Evolutionary conservation across 2,113 vertebrate species (phyloP).

Genomic region (Lophotis ruficrista): DNA sequence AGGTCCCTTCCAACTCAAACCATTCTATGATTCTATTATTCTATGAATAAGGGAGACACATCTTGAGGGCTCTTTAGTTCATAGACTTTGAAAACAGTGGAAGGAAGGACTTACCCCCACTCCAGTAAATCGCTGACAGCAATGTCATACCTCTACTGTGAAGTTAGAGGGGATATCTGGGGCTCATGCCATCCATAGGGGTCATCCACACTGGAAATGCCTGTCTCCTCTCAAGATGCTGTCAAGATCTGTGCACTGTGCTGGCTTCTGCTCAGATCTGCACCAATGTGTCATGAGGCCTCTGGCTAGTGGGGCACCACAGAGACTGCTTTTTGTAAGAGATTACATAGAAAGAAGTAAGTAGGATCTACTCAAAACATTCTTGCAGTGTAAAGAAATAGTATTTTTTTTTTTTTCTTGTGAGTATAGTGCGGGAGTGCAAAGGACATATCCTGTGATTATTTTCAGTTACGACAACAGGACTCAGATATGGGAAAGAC

Average conservation of each 20-base stretch:
- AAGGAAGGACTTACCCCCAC: background rate
- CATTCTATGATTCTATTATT: no score
- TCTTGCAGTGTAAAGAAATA: background rate
- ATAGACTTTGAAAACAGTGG: background rate
- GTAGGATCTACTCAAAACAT: background rate
- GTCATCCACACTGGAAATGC: background rate
- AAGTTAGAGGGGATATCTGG: fast-evolving
- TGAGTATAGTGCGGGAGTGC: background rate
- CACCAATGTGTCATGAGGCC: fast-evolving
- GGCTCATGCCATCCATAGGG: fast-evolving
- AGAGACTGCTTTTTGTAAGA: background rate
- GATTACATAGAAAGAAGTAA: background rate
- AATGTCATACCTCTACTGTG: background rate
- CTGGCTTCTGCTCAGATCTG: background rate
- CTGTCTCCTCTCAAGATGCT: background rate
- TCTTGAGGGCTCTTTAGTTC: background rate
- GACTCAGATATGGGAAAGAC: background rate
- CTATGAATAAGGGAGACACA: background rate
- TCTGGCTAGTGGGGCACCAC: background rate
- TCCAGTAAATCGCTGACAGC: background rate
- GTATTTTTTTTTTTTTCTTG: background rate
- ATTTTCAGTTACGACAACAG: background rate
- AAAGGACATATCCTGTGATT: background rate
- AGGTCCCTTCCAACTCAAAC: no score
- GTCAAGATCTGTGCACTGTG: background rate